phyloP scores from a whole-genome alignment of 2,113 vertebrate genomes.

The Hydropotes inermis region DNA sequence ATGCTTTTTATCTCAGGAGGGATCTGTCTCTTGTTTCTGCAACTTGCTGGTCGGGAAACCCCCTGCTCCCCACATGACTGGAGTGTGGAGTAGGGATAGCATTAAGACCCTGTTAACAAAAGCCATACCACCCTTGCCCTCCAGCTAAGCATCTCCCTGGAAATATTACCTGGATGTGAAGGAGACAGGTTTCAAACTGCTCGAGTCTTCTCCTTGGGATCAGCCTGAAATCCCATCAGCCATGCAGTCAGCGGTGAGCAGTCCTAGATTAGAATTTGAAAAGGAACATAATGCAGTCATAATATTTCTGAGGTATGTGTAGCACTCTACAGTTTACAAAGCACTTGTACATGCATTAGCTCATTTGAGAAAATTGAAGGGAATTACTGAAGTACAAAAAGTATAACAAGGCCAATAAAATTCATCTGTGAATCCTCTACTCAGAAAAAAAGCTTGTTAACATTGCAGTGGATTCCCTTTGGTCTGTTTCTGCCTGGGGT shows the following conservation, averaged over 20 bases:
- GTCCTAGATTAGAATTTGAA: background rate
- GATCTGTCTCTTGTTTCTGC: slow-evolving; percentile 61
- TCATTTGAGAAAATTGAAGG: slow-evolving; percentile 38
- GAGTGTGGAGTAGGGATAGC: background rate
- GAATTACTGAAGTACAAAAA: slow-evolving; percentile 36
- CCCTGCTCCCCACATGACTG: background rate
- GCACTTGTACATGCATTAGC: background rate
- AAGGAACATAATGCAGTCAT: background rate
- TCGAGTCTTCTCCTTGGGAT: slow-evolving; percentile 13
- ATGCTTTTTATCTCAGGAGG: slow-evolving; percentile 35
- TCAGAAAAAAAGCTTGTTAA: slow-evolving; percentile 16
- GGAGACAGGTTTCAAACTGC: background rate
- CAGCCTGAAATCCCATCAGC: background rate
- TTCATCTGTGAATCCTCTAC: background rate
- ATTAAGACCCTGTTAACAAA: slow-evolving; percentile 14
- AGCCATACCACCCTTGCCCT: background rate
- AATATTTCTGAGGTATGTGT: background rate
- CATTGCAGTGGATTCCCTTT: background rate
- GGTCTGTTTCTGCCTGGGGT: background rate
- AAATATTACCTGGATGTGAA: slow-evolving; percentile 28
- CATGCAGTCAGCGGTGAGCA: background rate
- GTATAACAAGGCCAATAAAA: slow-evolving; percentile 27
- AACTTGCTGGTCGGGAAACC: background rate
- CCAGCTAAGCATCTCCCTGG: background rate
- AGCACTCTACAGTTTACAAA: slow-evolving; percentile 34